These are phyloP conservation scores for Aricia agestis DNA, from an alignment of 1,140 invertebrate species.

Conservation along the genomic window DNA sequence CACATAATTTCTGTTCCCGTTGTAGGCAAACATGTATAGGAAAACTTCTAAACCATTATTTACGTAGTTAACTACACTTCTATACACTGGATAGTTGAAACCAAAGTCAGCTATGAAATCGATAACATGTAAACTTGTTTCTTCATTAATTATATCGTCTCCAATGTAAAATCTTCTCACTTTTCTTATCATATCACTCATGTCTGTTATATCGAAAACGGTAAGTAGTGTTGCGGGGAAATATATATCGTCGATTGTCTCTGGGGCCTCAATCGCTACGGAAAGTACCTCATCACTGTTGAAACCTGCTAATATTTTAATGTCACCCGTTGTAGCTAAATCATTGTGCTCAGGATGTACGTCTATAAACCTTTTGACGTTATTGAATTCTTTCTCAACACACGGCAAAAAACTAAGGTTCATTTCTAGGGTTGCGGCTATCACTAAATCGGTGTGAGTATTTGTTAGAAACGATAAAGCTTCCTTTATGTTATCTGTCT, in stretches of 20 bases:
- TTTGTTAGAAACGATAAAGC: conserved; percentile 30
- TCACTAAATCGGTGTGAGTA: conserved; percentile 24
- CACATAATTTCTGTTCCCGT: conserved; percentile 30
- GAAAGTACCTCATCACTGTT: conserved; percentile 27
- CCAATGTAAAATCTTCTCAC: conserved; percentile 36
- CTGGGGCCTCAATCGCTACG: not conserved
- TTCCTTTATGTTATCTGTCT: conserved; percentile 26
- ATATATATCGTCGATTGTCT: not conserved
- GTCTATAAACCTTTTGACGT: conserved; percentile 27
- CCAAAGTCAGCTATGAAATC: conserved; percentile 33
- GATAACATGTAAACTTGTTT: conserved; percentile 21
- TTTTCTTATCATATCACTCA: conserved; percentile 22
- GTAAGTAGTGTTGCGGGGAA: not conserved
- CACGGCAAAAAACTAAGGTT: conserved; percentile 25
- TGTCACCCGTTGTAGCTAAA: conserved; percentile 24
- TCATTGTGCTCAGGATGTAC: conserved; percentile 25
- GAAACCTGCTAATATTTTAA: conserved; percentile 27
- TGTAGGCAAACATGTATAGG: conserved; percentile 38
- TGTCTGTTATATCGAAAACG: conserved; percentile 15
- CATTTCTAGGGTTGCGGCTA: conserved; percentile 22
- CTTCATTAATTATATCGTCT: conserved; percentile 26
- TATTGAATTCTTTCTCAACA: conserved; percentile 33
- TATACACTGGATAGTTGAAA: conserved; percentile 30
- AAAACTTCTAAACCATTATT: conserved; percentile 29
- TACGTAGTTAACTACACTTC: conserved; percentile 27